Conservation (phyloP, 2,888 invertebrate species). For the Drosophila phalerata region DNA sequence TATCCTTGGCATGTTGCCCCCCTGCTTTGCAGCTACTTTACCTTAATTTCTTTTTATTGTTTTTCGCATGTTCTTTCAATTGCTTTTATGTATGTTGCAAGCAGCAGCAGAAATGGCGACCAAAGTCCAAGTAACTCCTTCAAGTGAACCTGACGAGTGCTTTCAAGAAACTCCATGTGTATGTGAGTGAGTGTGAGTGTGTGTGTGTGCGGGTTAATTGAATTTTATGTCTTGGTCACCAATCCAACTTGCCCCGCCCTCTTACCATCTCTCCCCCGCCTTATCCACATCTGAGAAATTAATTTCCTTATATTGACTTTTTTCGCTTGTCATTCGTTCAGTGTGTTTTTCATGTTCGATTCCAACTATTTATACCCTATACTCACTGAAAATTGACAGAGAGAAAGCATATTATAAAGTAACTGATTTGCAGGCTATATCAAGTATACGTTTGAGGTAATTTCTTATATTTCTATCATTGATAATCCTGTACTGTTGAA, state of each 20-base stretch:
- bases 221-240: slow-evolving; percentile 81
- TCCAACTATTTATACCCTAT: slow-evolving; percentile 23
- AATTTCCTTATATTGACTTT: slow-evolving; percentile 82
- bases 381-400: not conserved
- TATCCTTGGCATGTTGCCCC: slow-evolving; percentile 18
- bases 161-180: slow-evolving; percentile 20
- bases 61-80: slow-evolving; percentile 79
- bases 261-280: slow-evolving; percentile 16
- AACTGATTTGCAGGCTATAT: no score
- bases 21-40: slow-evolving; percentile 64
- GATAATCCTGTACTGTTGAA: no score
- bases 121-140: slow-evolving; percentile 67
- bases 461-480: no score
- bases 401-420: not conserved
- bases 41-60: slow-evolving; percentile 83
- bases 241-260: slow-evolving; percentile 50
- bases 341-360: slow-evolving; percentile 46
- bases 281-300: slow-evolving; percentile 57
- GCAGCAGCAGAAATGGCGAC: slow-evolving; percentile 49
- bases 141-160: slow-evolving; percentile 45
- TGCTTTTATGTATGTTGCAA: slow-evolving; percentile 78
- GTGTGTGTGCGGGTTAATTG: slow-evolving; percentile 69
- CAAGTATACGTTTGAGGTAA: no score
- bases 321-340: slow-evolving; percentile 34
- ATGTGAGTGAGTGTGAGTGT: slow-evolving; percentile 24